phyloP scores from a whole-genome alignment of 2,113 vertebrate genomes.

The Amphiprion percula region DNA sequence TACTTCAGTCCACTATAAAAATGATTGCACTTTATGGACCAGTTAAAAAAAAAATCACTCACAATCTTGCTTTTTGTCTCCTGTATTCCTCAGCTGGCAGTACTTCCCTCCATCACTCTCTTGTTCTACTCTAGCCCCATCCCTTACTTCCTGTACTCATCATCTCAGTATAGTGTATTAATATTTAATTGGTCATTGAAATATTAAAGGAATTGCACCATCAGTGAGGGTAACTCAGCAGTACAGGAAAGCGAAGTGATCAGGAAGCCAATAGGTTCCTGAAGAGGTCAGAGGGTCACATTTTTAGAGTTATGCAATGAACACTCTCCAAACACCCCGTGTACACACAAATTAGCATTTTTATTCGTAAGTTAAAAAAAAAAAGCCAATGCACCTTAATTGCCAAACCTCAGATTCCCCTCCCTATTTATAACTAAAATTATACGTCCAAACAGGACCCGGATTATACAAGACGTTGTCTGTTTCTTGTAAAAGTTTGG shows the following conservation, averaged over 20 bases:
- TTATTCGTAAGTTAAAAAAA: background rate
- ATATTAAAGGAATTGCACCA: conserved; percentile 91
- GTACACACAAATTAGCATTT: conserved; percentile 8
- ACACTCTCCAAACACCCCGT: conserved; percentile 14
- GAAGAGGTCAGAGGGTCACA: conserved; percentile 33
- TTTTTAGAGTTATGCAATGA: background rate
- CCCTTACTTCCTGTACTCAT: conserved; percentile 87
- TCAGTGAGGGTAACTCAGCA: conserved; percentile 86
- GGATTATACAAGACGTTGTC: background rate
- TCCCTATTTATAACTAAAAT: background rate
- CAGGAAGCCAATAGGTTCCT: conserved; percentile 34
- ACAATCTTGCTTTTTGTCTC: background rate
- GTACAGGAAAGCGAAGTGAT: conserved; percentile 77
- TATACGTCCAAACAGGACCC: background rate
- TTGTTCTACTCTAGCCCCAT: conserved; percentile 72
- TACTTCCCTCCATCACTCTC: conserved; percentile 4
- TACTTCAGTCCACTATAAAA: background rate
- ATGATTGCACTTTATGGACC: background rate
- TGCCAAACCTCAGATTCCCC: background rate
- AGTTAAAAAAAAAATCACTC: background rate
- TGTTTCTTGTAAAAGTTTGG: background rate
- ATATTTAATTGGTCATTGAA: conserved; percentile 95
- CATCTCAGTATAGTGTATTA: conserved; percentile 92
- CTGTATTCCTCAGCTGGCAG: background rate
- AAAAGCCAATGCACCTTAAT: background rate